These are phyloP conservation scores for Bolborhynchus lineola DNA, from an alignment of 2,113 vertebrate species.

Conservation along the genomic window DNA sequence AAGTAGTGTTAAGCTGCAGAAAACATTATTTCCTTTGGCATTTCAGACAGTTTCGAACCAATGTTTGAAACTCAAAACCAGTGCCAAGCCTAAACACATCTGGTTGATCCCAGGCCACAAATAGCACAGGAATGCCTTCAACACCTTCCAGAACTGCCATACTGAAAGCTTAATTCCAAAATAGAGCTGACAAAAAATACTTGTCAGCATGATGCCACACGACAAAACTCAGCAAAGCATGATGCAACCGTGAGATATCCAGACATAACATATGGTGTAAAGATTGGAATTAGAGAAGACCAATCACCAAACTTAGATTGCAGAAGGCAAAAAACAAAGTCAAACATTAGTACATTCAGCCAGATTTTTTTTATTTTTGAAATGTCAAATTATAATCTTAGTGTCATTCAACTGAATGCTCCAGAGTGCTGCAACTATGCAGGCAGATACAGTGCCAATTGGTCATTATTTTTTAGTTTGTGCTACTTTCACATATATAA, in stretches of 20 bases:
- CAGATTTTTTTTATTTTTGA: conserved; percentile 13
- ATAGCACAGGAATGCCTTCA: conserved; percentile 88
- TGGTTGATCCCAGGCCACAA: conserved; percentile 88
- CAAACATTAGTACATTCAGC: conserved; percentile 46
- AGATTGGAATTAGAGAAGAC: conserved; percentile 61
- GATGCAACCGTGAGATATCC: conserved; percentile 78
- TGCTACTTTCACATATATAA: background rate
- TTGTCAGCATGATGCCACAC: conserved; percentile 78
- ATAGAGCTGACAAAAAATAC: conserved; percentile 86
- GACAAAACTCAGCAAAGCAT: conserved; percentile 78
- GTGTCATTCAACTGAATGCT: background rate
- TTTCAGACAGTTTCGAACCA: conserved; percentile 77
- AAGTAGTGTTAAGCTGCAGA: conserved; percentile 75
- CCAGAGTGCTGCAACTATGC: background rate
- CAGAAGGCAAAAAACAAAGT: conserved; percentile 63
- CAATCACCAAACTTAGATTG: conserved; percentile 60
- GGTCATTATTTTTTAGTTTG: conserved; percentile 37
- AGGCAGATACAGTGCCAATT: background rate
- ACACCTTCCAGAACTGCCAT: conserved; percentile 88
- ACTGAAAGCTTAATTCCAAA: conserved; percentile 87
- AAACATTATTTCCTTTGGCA: conserved; percentile 80
- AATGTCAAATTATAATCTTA: conserved; percentile 43
- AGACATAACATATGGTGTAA: conserved; percentile 64
- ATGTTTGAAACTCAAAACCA: conserved; percentile 81
- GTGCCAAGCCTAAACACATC: conserved; percentile 83